Percentiles rank a stretch among this genome's conserved stretches.
Conservation (phyloP, 2,888 invertebrate species). For the Lasioglossum calceatum region DNA sequence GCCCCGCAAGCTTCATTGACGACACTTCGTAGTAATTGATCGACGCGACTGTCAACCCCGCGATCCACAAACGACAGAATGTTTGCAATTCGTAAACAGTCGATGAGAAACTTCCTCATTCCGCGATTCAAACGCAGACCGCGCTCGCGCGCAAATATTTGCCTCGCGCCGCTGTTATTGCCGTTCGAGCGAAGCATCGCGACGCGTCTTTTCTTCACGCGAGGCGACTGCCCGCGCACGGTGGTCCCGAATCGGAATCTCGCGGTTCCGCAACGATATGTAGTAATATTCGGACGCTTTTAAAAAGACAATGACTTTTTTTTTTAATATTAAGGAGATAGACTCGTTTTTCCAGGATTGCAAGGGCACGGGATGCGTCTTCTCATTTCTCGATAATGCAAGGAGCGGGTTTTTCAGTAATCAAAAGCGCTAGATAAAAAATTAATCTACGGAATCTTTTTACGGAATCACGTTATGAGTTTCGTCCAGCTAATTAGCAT, state of each 20-base stretch:
- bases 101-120: not conserved
- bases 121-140: not conserved
- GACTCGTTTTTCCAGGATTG: too few species aligned
- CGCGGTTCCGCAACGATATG: not conserved
- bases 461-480: too few species aligned
- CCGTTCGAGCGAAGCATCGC: slow-evolving; percentile 13
- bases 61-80: not conserved
- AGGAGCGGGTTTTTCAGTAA: too few species aligned
- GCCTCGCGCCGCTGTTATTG: slow-evolving; percentile 5
- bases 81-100: slow-evolving; percentile 12
- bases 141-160: slow-evolving; percentile 13
- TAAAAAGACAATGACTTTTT: too few species aligned
- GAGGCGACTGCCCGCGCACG: not conserved
- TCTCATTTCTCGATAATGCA: too few species aligned
- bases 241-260: not conserved
- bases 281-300: too few species aligned
- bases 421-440: too few species aligned
- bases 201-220: not conserved
- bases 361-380: too few species aligned
- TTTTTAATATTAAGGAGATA: too few species aligned
- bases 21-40: not conserved
- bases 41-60: not conserved
- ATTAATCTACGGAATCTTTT: too few species aligned
- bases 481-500: too few species aligned
- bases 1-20: not conserved